A percentile compares a stretch with the other conserved stretches of the same genome.
Evolutionary conservation across 2,888 invertebrate species (phyloP).

Genomic region (Caenorhabditis drosophilae): DNA sequence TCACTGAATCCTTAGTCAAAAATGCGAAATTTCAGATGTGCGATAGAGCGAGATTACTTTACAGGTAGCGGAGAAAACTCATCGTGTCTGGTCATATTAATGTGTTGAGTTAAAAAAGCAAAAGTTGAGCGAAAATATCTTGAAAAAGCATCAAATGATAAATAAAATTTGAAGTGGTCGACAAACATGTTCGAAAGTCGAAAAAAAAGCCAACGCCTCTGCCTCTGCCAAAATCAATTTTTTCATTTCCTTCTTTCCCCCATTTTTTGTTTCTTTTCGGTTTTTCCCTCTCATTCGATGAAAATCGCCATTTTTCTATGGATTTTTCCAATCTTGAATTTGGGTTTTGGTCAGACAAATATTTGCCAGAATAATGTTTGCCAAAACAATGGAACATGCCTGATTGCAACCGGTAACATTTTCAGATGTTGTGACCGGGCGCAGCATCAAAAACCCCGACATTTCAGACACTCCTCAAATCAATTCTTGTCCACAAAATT

Average conservation of each 20-base stretch:
- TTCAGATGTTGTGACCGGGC: too few relatives aligned
- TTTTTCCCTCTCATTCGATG: neutral
- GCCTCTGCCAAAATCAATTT: neutral
- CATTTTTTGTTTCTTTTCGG: neutral
- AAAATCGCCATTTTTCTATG: neutral
- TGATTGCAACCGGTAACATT: slow-evolving; percentile 20
- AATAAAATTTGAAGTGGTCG: neutral
- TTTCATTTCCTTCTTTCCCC: neutral
- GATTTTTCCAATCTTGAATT: neutral
- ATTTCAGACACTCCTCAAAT: neutral
- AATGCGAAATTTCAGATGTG: too few relatives aligned
- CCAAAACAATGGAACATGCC: slow-evolving; percentile 34
- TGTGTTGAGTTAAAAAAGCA: neutral
- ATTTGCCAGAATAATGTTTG: slow-evolving; percentile 23
- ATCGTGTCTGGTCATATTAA: too few relatives aligned
- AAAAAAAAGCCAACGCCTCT: neutral
- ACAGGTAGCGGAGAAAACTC: too few relatives aligned
- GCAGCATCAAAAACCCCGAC: too few relatives aligned
- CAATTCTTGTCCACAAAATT: slow-evolving; percentile 14
- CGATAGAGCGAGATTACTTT: too few relatives aligned
- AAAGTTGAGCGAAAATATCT: neutral
- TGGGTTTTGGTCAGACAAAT: neutral
- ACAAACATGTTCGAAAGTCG: neutral
- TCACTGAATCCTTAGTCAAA: too few relatives aligned
- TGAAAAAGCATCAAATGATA: too few relatives aligned